Conservation (phyloP, 1,140 invertebrate genomes). For the Semibalanus balanoides region DNA sequence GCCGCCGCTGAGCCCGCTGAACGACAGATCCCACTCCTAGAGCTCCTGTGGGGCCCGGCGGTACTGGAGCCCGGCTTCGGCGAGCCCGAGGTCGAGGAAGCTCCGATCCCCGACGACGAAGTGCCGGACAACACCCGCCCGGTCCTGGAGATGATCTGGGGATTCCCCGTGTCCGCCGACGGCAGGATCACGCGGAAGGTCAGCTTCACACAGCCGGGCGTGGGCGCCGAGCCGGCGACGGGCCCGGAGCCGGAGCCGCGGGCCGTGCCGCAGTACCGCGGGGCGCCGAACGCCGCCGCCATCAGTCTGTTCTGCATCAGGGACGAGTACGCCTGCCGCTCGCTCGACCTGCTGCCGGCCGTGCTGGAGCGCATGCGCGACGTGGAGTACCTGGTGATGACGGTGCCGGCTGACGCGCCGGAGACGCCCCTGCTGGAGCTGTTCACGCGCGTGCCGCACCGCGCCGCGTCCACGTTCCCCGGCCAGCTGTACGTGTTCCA, state of each 20-base stretch:
- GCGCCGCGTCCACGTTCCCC: not conserved
- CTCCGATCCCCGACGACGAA: not conserved
- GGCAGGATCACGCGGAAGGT: not conserved
- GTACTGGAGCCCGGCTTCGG: not conserved
- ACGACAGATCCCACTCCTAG: not conserved
- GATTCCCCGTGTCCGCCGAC: not conserved
- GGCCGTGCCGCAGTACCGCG: not conserved
- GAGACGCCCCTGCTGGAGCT: not conserved
- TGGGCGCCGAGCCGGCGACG: not conserved
- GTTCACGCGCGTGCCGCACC: constrained; percentile 4
- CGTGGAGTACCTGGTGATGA: not conserved
- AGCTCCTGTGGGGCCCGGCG: not conserved
- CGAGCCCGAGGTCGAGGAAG: not conserved
- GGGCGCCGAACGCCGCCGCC: not conserved
- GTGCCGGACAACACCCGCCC: not conserved
- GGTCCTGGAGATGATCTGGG: not conserved
- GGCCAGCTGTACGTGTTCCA: constrained; percentile 1
- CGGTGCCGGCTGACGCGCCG: not conserved
- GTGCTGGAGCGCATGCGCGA: not conserved
- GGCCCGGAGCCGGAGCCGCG: too few relatives aligned
- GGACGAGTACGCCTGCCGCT: not conserved
- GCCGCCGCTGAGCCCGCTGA: too few relatives aligned
- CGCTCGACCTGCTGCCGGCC: not conserved
- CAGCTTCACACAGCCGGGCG: not conserved
- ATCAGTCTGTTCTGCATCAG: not conserved